These are phyloP conservation scores for Onychorhynchus coronatus DNA, from an alignment of 2,113 vertebrate genomes.

Conservation along the genomic window DNA sequence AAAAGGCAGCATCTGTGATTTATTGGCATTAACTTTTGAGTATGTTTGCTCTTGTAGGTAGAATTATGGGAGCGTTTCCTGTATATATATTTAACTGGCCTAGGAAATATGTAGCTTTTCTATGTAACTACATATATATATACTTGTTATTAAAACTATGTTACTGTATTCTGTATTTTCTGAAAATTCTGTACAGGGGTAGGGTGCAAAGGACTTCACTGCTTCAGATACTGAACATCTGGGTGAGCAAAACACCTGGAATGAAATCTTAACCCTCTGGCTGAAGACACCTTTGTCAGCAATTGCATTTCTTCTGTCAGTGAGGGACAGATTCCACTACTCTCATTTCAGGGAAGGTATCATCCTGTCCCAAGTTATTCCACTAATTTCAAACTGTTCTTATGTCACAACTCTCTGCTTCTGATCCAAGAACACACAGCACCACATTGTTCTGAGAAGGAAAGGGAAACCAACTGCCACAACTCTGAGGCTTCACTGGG, in stretches of 20 bases:
- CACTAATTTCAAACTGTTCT: not conserved
- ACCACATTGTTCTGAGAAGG: not conserved
- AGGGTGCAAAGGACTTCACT: not conserved
- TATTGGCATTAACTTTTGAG: not conserved
- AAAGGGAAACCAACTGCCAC: not conserved
- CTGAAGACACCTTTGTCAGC: not conserved
- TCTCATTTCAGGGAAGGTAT: not conserved
- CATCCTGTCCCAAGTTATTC: not conserved
- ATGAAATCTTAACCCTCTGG: not conserved
- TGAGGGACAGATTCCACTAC: not conserved
- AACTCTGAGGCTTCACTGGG: not conserved
- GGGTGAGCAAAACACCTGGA: not conserved
- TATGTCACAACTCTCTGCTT: not conserved
- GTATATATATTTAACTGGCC: not conserved
- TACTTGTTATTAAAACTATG: not conserved
- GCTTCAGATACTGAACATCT: not conserved
- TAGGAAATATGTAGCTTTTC: not conserved
- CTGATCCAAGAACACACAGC: not conserved
- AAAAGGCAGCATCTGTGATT: constrained; percentile 13
- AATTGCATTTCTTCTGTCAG: not conserved
- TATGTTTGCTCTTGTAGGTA: not conserved
- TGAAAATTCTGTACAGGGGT: not conserved
- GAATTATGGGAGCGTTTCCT: not conserved
- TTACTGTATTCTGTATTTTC: not conserved
- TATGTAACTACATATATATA: not conserved